These are phyloP conservation scores for Narcine bancroftii DNA, from an alignment of 2,113 vertebrate species.

Conservation along the genomic window DNA sequence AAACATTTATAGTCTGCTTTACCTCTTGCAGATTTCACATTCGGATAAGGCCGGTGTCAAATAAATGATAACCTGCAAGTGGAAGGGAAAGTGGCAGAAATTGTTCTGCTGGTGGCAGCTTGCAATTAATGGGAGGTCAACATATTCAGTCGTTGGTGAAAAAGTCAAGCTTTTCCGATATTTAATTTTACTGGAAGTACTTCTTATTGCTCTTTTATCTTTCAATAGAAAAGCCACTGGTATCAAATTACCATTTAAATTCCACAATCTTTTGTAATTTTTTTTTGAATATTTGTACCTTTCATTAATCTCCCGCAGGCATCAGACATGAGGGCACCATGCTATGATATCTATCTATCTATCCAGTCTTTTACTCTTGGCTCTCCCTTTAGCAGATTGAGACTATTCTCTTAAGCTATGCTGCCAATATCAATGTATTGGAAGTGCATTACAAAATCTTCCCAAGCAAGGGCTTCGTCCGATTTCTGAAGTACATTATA, in stretches of 20 bases:
- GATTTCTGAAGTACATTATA: background rate
- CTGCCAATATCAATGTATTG: background rate
- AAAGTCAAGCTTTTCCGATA: background rate
- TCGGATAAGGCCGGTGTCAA: background rate
- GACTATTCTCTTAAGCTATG: background rate
- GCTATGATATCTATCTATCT: background rate
- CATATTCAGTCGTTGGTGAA: background rate
- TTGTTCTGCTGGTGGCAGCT: background rate
- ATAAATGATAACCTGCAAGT: no score
- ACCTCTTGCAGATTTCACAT: background rate
- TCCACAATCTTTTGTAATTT: no score
- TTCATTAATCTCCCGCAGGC: no score
- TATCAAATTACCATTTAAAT: background rate
- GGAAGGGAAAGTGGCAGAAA: no score
- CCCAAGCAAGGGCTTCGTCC: background rate
- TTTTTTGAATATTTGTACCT: background rate
- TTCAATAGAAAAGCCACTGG: background rate
- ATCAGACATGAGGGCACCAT: background rate
- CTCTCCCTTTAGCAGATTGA: background rate
- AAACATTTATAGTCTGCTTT: background rate
- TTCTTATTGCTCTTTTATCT: background rate
- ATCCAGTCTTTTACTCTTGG: background rate
- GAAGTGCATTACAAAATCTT: background rate
- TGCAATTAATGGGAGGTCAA: background rate
- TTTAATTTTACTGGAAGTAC: background rate